Percentiles rank a stretch among this genome's conserved stretches.
Evolutionary conservation across 2,888 invertebrate species (phyloP).

Genomic region (Mythimna ferrago): DNA sequence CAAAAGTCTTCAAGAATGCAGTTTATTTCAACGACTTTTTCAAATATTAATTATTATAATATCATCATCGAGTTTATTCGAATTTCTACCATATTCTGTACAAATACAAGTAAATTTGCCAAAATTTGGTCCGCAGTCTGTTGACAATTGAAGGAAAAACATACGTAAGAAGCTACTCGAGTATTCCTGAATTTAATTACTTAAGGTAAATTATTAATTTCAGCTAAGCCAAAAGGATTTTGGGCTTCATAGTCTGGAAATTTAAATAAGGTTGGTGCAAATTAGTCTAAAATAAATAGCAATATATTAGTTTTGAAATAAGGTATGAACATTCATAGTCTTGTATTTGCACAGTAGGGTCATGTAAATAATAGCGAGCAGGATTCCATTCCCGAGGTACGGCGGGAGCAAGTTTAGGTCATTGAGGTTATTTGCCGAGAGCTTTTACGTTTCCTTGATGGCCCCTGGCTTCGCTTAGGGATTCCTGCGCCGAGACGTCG

Average conservation of each 20-base stretch:
- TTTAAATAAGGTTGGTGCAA: constrained; percentile 23
- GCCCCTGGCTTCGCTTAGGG: constrained; percentile 74
- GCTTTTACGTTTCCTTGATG: constrained; percentile 74
- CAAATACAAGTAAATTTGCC: background rate
- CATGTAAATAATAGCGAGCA: constrained; percentile 68
- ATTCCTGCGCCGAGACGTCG: constrained; percentile 64
- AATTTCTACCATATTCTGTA: background rate
- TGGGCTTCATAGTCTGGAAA: background rate
- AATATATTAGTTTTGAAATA: constrained; percentile 26
- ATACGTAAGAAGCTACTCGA: background rate
- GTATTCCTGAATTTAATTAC: constrained; percentile 5
- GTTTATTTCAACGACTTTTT: background rate
- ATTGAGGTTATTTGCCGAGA: constrained; percentile 77
- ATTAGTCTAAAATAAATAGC: constrained; percentile 21
- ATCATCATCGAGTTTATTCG: background rate
- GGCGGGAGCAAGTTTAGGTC: constrained; percentile 63
- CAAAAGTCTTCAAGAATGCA: background rate
- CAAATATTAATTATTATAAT: background rate
- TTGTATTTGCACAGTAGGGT: constrained; percentile 55
- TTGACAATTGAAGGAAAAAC: background rate
- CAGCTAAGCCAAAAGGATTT: background rate
- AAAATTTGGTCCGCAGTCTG: background rate
- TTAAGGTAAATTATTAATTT: constrained; percentile 4
- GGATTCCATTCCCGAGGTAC: constrained; percentile 58
- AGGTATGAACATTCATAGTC: constrained; percentile 29